A percentile compares a stretch with the other conserved stretches of the same genome.
Evolutionary conservation across 2,113 vertebrate species (phyloP).

Genomic region (Sinocyclocheilus grahami): DNA sequence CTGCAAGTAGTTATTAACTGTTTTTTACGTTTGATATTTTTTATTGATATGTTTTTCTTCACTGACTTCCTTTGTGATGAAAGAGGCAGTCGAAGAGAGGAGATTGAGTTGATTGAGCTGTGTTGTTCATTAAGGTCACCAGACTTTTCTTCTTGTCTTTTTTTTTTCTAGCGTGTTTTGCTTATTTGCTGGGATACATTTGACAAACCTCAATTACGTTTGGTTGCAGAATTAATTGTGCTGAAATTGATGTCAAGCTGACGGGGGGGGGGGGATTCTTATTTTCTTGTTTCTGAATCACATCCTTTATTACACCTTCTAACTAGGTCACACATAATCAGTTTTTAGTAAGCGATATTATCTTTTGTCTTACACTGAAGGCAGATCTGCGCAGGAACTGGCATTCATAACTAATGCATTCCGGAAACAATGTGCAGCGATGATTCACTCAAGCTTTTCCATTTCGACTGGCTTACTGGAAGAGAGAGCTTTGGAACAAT

Average conservation of each 20-base stretch:
- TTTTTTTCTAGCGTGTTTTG: constrained; percentile 21
- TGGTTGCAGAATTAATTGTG: constrained; percentile 10
- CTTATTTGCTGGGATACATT: constrained; percentile 3
- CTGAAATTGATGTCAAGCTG: not conserved
- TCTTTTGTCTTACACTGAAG: not conserved
- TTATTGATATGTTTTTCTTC: constrained; percentile 60
- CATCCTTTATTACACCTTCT: not conserved
- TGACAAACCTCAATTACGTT: constrained; percentile 18
- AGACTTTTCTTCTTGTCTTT: constrained; percentile 57
- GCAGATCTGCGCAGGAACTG: not conserved
- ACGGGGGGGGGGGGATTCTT: not conserved
- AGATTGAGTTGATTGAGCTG: constrained; percentile 47
- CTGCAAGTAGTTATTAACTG: constrained; percentile 61
- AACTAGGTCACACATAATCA: constrained; percentile 10
- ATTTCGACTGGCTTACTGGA: not conserved
- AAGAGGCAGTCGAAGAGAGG: constrained; percentile 65
- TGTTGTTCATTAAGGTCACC: constrained; percentile 59
- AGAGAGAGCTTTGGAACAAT: not conserved
- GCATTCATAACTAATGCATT: constrained; percentile 11
- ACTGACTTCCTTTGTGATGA: constrained; percentile 70
- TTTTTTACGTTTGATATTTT: constrained; percentile 65
- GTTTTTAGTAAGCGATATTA: constrained; percentile 7
- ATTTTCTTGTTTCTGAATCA: not conserved
- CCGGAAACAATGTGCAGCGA: not conserved
- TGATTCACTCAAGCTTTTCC: not conserved